phyloP scores from a whole-genome alignment of 2,797 vertebrate genomes.

The Scolopax rusticola region DNA sequence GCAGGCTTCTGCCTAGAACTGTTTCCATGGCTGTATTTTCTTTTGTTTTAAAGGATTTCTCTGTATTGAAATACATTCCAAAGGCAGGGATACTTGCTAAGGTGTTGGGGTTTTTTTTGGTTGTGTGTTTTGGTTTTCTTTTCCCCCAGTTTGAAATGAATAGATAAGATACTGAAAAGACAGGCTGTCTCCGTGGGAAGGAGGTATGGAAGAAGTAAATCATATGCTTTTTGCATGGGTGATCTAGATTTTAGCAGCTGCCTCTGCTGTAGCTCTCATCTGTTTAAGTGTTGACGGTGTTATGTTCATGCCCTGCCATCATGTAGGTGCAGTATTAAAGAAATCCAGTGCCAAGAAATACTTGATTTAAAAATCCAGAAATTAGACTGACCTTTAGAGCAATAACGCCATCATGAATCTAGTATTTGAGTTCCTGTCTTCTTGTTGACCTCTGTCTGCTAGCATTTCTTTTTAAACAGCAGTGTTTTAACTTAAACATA shows the following conservation, averaged over 20 bases:
- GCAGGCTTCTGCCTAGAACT: not conserved
- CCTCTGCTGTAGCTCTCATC: not conserved
- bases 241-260: not conserved
- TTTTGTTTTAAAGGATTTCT: not conserved
- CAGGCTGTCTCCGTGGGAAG: not conserved
- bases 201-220: conserved; percentile 19
- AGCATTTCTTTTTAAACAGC: not conserved
- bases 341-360: not conserved
- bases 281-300: not conserved
- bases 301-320: not conserved
- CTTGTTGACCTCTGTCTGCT: not conserved
- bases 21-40: not conserved
- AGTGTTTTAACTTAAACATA: not conserved
- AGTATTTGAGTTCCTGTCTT: not conserved
- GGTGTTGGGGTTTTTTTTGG: not conserved
- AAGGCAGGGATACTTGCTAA: not conserved
- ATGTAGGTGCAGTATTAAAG: not conserved
- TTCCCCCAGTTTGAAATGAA: not conserved
- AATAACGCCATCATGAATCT: not conserved
- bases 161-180: not conserved
- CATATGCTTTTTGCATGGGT: not conserved
- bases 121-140: not conserved
- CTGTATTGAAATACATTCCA: not conserved
- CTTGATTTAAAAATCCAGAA: not conserved
- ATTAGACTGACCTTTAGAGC: not conserved